phyloP scores from a whole-genome alignment of 2,888 invertebrate genomes.

The Balanococcus diminutus region DNA sequence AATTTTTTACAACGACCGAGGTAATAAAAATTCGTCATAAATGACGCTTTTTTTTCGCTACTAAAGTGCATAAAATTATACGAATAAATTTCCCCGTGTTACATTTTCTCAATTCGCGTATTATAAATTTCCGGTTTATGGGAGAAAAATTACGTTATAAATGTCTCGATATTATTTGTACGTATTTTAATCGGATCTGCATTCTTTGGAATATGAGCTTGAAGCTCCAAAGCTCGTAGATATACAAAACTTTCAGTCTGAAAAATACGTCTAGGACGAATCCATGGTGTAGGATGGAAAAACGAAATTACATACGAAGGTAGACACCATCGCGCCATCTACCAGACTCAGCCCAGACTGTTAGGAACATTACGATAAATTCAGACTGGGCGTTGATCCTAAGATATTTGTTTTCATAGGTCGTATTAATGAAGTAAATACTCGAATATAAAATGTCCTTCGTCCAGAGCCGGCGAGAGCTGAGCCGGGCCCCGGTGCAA shows the following conservation, averaged over 20 bases:
- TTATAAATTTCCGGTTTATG: not conserved
- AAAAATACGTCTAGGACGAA: too few relatives aligned
- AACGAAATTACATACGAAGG: too few relatives aligned
- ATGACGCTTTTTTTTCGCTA: slow-evolving; percentile 16
- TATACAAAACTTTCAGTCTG: too few relatives aligned
- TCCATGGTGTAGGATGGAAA: too few relatives aligned
- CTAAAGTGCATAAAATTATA: slow-evolving; percentile 18
- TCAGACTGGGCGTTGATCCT: not conserved
- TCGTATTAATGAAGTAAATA: not conserved
- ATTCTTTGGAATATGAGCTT: too few relatives aligned
- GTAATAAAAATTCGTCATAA: slow-evolving; percentile 37
- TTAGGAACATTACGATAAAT: not conserved
- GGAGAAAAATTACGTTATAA: slow-evolving; percentile 4
- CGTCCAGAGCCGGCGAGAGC: too few relatives aligned
- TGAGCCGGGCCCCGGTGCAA: too few relatives aligned
- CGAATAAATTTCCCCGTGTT: slow-evolving; percentile 15
- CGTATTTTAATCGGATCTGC: too few relatives aligned
- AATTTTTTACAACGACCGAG: slow-evolving; percentile 21
- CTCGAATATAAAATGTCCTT: not conserved
- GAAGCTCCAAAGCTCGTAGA: too few relatives aligned
- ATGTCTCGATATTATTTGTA: not conserved
- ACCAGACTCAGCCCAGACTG: not conserved
- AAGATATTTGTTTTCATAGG: not conserved
- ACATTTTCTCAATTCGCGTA: not conserved
- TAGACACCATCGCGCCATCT: slow-evolving; percentile 20